Evolutionary conservation across 2,888 invertebrate genomes (phyloP).

Genomic region (Cheilosia variabilis): DNA sequence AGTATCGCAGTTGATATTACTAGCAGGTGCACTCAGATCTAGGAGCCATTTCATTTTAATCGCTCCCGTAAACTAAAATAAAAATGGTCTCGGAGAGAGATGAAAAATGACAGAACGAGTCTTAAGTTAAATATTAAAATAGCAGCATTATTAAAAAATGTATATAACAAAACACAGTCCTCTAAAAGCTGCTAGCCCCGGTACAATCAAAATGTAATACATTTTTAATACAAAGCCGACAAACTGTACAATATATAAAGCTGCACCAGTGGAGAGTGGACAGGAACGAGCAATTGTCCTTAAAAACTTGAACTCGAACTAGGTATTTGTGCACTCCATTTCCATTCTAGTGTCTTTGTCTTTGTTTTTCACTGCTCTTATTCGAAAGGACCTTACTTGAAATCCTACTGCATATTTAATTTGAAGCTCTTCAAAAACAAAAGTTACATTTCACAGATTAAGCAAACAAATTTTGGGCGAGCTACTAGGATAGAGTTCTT

Average conservation of each 20-base stretch:
- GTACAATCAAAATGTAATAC: slow-evolving; percentile 42
- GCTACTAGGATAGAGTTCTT: slow-evolving; percentile 38
- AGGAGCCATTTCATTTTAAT: too few relatives aligned
- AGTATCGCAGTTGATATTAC: too few relatives aligned
- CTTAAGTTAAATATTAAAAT: slow-evolving; percentile 36
- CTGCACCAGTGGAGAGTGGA: not conserved
- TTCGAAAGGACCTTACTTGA: slow-evolving; percentile 43
- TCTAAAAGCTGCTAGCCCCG: slow-evolving; percentile 4
- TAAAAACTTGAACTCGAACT: slow-evolving; percentile 70
- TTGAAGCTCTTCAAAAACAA: slow-evolving; percentile 60
- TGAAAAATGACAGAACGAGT: not conserved
- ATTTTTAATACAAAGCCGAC: slow-evolving; percentile 63
- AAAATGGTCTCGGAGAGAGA: not conserved
- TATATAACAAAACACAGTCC: slow-evolving; percentile 22
- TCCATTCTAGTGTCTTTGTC: slow-evolving; percentile 36
- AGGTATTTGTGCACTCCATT: slow-evolving; percentile 55
- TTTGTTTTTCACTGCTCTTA: slow-evolving; percentile 41
- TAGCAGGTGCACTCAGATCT: not conserved
- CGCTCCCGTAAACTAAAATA: not conserved
- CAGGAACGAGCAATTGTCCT: slow-evolving; percentile 40
- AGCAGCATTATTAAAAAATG: slow-evolving; percentile 35
- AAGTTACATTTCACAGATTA: slow-evolving; percentile 62
- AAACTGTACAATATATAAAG: slow-evolving; percentile 18
- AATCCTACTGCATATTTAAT: slow-evolving; percentile 66
- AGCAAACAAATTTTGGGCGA: slow-evolving; percentile 70